Evolutionary conservation across 2,797 vertebrate species (phyloP).

Genomic region (Mus minutoides): DNA sequence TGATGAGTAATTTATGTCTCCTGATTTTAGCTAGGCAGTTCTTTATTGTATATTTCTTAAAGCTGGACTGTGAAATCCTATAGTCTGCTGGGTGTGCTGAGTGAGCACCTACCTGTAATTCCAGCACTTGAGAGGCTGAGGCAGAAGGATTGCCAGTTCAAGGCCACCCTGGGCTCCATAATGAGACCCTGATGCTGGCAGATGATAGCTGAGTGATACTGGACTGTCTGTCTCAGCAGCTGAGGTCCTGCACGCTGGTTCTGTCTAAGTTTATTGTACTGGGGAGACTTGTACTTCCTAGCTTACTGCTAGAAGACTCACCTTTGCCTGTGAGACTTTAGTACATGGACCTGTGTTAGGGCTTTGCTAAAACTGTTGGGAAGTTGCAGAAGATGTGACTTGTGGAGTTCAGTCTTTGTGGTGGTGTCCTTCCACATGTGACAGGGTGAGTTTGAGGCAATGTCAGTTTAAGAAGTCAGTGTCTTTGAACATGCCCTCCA

Average conservation of each 20-base stretch:
- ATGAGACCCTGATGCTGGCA: background rate
- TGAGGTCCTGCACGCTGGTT: background rate
- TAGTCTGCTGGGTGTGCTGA: background rate
- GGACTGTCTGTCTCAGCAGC: background rate
- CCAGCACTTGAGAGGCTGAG: background rate
- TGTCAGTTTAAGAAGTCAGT: too few species aligned
- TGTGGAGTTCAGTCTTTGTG: background rate
- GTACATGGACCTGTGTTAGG: background rate
- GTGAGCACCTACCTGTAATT: background rate
- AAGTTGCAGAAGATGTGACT: background rate
- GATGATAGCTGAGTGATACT: background rate
- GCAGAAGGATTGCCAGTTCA: background rate
- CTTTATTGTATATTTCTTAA: background rate
- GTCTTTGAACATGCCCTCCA: rapidly evolving
- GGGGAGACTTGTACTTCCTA: background rate
- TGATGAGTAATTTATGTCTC: background rate
- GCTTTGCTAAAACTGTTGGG: background rate
- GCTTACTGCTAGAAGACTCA: background rate
- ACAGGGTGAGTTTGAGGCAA: background rate
- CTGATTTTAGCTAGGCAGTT: background rate
- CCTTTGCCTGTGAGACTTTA: background rate
- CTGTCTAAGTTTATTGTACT: background rate
- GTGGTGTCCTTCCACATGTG: too few species aligned
- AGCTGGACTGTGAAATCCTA: background rate
- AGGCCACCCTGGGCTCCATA: background rate